These are phyloP conservation scores for Sebastes glaucus DNA, from an alignment of 2,797 vertebrate genomes.

Conservation along the genomic window DNA sequence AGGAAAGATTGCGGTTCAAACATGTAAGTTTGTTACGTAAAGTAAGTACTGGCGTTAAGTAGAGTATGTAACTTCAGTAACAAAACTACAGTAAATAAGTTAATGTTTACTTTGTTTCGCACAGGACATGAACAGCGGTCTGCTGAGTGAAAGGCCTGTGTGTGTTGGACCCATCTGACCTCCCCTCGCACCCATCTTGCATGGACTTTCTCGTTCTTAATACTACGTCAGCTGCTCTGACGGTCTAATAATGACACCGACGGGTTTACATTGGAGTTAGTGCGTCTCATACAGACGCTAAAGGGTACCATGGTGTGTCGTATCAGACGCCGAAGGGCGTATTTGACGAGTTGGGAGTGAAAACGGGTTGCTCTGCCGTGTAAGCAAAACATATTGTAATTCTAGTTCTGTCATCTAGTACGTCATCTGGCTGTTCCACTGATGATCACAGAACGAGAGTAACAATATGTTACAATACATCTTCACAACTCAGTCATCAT, in stretches of 20 bases:
- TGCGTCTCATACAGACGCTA: no score
- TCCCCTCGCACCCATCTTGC: neutral
- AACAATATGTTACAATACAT: neutral
- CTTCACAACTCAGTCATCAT: neutral
- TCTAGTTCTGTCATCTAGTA: neutral
- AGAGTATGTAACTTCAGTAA: no score
- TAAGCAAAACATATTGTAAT: neutral
- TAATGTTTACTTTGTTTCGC: neutral
- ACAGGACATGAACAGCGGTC: neutral
- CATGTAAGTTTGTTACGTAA: no score
- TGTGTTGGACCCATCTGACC: neutral
- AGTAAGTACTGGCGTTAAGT: no score
- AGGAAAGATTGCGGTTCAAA: no score
- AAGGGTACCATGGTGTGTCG: rapidly evolving
- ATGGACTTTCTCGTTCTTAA: neutral
- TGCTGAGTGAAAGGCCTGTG: neutral
- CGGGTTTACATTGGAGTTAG: neutral
- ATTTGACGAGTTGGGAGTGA: neutral
- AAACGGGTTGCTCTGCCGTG: neutral
- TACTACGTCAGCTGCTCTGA: neutral
- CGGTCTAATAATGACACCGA: rapidly evolving
- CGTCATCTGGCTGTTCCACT: neutral
- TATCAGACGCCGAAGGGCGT: rapidly evolving
- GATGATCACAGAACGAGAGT: neutral
- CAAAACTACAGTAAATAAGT: no score